Conservation (phyloP, 2,797 vertebrate genomes). For the Takifugu ocellatus region DNA sequence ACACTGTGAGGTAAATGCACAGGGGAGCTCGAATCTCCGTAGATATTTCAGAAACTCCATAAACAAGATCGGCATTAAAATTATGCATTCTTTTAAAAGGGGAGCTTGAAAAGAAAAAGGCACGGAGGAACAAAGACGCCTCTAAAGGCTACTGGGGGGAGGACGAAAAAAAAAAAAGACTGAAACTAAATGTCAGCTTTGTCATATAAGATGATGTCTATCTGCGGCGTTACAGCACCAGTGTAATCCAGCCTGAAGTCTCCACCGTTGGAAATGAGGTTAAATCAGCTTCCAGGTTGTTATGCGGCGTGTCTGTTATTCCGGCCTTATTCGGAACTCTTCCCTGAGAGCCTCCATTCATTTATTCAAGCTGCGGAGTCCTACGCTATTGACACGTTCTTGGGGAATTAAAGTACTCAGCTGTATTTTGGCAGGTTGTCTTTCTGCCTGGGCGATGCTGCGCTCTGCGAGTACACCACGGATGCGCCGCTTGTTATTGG, state of each 20-base stretch:
- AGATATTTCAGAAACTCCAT: conserved; percentile 62
- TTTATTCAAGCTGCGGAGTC: conserved; percentile 27
- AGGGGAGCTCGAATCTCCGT: conserved; percentile 52
- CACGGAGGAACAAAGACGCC: conserved; percentile 13
- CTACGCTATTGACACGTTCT: conserved; percentile 24
- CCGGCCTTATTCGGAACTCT: conserved; percentile 22
- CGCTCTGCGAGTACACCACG: conserved; percentile 43
- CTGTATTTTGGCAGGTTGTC: conserved; percentile 16
- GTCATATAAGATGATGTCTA: conserved; percentile 52
- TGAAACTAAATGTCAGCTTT: conserved; percentile 56
- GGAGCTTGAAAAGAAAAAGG: conserved; percentile 39
- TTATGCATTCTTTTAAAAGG: conserved; percentile 42
- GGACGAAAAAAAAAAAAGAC: conserved; percentile 24
- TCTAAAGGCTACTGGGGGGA: conserved; percentile 38
- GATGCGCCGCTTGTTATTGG: conserved; percentile 41
- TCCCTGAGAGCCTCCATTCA: conserved; percentile 7
- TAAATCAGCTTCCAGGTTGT: conserved; percentile 39
- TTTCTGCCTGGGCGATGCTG: conserved; percentile 40
- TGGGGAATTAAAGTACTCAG: conserved; percentile 35
- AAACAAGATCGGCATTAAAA: conserved; percentile 58
- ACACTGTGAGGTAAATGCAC: conserved; percentile 46
- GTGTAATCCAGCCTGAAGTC: conserved; percentile 29
- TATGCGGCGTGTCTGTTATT: conserved; percentile 24
- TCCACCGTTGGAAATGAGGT: conserved; percentile 27
- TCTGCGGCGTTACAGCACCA: conserved; percentile 35